Evolutionary conservation across 2,113 vertebrate genomes (phyloP), one percentile per base, ranked within the genome.

Genomic region (Desmodus rotundus): DNA sequence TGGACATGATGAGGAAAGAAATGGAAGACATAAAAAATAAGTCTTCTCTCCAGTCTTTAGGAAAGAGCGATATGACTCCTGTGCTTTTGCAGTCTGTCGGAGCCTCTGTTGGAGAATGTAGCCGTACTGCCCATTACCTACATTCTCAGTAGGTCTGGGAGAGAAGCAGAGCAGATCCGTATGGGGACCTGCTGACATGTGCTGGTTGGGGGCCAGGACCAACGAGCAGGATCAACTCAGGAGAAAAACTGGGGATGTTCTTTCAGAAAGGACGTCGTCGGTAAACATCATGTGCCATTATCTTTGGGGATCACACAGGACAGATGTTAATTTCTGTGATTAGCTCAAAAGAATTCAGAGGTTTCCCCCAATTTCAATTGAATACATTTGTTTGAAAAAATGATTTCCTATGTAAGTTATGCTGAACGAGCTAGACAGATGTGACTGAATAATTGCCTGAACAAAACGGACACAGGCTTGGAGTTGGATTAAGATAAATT

Each of bases 341-440:
- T 70, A 93, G 76, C 81, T 95, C 63, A 45, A 73, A 96, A 92
- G 91, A 73, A 95, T 83, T 81, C 67, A 58, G 82, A 95, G 63
- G 5, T 13, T 88, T 50, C 88, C 54, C 91, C 89, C 85, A 89
- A 74, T 96, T 97, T 95, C 82, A 63, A 45, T 2, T 61, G 47
- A 83, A 70, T 31, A 12, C 50, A 52, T 89, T 96, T 96, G 31
- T 52, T 77, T 77, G 13, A 52, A 77, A 92, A 81, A 43, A 73
- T 92, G 65, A 94, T 96, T 97, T 97, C 84, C 70, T 90, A 38
- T 14, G n/a, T 89, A 96, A 92, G 52, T 93, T 81, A 92, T 94
- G 67, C 47, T 52, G 85, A 87, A 22, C 73, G 90, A 94, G 52
- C 83, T 61, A 73, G 54, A 19, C 47, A 33, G 82, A 78, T 84